Base-by-base conservation (phyloP, 2,797 vertebrate genomes). In the Chromis chromis region DNA sequence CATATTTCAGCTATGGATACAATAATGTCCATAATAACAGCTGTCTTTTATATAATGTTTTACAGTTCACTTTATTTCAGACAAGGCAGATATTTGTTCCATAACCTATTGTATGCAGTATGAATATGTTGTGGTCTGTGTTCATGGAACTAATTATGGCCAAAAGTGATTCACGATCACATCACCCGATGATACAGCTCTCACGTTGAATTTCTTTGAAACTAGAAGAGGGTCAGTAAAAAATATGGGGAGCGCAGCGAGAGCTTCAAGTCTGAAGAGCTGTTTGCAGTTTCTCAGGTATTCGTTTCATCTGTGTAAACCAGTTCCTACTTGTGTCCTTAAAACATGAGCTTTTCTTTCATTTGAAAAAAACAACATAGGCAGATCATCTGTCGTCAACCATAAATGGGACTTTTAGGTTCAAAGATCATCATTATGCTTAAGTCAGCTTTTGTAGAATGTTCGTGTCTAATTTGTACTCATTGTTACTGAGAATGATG, bases 181-280 rank as follows among this genome's bases (percentile, higher is more conserved):
- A 19, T 70, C 40, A 44, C 6, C 39, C 54, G 44, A 54, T 63
- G 28, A 70, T 58, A 42, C 1, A 21, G 39, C 13, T 57, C 4
- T 33, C 4, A 7, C 36, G 6, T 58, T 72, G 63, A 63, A 70
- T 57, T 42, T 10, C 10, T 89, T 79, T 83, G 28, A 81, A 80
- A 76, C 39, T 8, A n/a, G 39, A 39, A 14, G 7, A 42, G 27
- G 48, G 44, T 60, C 16, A 60, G 36, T 64, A 21, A 36, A 39
- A 33, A 68, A 33, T 19, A 36, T 19, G 24, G 6, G 49, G 9
- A 59, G 46, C 25, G 57, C 59, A 64, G n/a, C 14, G 42, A 65
- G 36, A 48, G 21, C 40, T 31, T 31, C 31, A 31, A 31, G 31
- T 2, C 31, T 31, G 10, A 16, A 12, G 48, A 46, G 3, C 21